Conservation (phyloP, 2,113 vertebrate species). For the Labrus mixtus region DNA sequence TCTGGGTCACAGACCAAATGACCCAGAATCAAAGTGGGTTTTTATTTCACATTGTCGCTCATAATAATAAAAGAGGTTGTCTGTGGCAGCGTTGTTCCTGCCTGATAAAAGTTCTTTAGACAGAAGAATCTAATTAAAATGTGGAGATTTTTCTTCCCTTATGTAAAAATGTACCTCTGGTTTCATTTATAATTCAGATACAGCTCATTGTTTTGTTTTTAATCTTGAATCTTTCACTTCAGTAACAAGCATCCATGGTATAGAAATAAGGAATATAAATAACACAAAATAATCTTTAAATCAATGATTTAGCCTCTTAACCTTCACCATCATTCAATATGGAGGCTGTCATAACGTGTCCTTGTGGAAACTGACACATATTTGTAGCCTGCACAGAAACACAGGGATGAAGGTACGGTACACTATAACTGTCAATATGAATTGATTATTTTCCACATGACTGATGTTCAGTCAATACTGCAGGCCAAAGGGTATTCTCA, state of each 20-base stretch:
- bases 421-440: not conserved
- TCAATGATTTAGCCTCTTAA: too few relatives aligned
- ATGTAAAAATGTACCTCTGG: not conserved
- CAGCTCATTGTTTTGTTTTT: too few relatives aligned
- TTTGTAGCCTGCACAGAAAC: not conserved
- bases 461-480: conserved; percentile 23
- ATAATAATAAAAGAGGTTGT: not conserved
- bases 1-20: conserved; percentile 10
- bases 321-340: too few relatives aligned
- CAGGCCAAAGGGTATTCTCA: not conserved
- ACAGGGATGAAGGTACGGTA: not conserved
- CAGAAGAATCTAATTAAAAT: not conserved
- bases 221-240: too few relatives aligned
- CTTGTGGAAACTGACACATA: not conserved
- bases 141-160: not conserved
- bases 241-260: too few relatives aligned
- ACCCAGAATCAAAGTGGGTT: not conserved
- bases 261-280: too few relatives aligned
- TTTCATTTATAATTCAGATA: too few relatives aligned
- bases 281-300: too few relatives aligned
- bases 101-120: not conserved
- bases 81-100: not conserved
- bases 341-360: not conserved
- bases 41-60: not conserved
- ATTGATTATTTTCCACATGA: conserved; percentile 1